Conservation (phyloP, 2,888 invertebrate genomes). For the Trachelus tabidus region DNA sequence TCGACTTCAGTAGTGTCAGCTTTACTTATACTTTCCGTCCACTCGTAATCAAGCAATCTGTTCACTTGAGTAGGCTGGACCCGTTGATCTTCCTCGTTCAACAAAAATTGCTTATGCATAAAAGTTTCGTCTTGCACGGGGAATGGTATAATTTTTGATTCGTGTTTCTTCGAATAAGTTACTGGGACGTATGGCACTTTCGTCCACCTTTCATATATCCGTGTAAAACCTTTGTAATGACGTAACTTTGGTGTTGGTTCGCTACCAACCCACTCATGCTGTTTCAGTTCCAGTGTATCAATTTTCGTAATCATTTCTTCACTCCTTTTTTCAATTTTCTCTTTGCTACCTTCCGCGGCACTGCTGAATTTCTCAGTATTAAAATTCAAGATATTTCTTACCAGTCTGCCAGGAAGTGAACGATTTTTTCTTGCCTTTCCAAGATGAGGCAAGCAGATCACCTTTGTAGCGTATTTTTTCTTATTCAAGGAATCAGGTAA, state of each 20-base stretch:
- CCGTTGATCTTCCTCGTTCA: slow-evolving; percentile 16
- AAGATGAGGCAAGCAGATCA: slow-evolving; percentile 24
- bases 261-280: slow-evolving; percentile 36
- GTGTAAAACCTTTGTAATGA: slow-evolving; percentile 24
- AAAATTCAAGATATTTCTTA: slow-evolving; percentile 31
- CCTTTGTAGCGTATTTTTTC: slow-evolving; percentile 23
- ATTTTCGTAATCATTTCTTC: slow-evolving; percentile 26
- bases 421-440: slow-evolving; percentile 4
- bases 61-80: slow-evolving; percentile 22
- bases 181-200: slow-evolving; percentile 7
- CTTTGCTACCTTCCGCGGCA: background rate
- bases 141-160: background rate
- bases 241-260: slow-evolving; percentile 22
- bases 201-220: slow-evolving; percentile 14
- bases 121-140: slow-evolving; percentile 19
- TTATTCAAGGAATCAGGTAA: slow-evolving; percentile 13
- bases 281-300: slow-evolving; percentile 22
- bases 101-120: slow-evolving; percentile 19
- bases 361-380: slow-evolving; percentile 14
- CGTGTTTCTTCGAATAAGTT: background rate
- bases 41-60: slow-evolving; percentile 25
- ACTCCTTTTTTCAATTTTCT: background rate
- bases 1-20: background rate
- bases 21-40: slow-evolving; percentile 19
- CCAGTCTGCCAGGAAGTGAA: slow-evolving; percentile 14